Evolutionary conservation across 2,113 vertebrate genomes (phyloP), one percentile per base, ranked within the genome.

Genomic region (Cyprinodon brontotheroides): DNA sequence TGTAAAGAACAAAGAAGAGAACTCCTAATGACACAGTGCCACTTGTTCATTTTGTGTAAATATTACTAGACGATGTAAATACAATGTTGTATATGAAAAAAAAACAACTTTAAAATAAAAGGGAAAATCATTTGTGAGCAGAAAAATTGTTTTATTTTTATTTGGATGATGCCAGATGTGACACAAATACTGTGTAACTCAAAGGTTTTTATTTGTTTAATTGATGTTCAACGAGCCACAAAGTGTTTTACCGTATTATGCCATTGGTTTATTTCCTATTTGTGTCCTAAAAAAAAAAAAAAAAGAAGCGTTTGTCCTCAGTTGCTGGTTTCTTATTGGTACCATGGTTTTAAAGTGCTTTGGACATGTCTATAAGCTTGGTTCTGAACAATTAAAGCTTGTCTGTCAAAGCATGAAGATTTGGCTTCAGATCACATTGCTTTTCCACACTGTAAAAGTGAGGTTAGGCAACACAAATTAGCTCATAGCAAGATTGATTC

Each of bases 71-170:
- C 85, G 84, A 67, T 94, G 93, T 94, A 94, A 93, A 95, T 94
- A 95, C 86, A 92, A 93, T 93, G 92, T 94, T 94, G 93, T 94
- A 94, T 94, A 94, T 95, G 92, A 93, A 94, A 92, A 94, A 94
- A 92, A 93, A 91, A 86, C 87, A 91, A 86, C 87, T 94, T 94
- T 94, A 92, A 93, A 94, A 93, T 93, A 93, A 94, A 94, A 94
- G 86, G 87, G 91, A 92, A 90, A 92, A 86, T 90, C 85, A 81
- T 91, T 91, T 92, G 89, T 91, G 89, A 89, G 87, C 86, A 89
- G 77, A 84, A 89, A 89, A 69, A 81, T 89, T 5, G 43, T 66
- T 87, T 90, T 86, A 72, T 87, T 89, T 83, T 87, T 72, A 47
- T 81, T 83, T 85, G 79, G 72, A 87, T 84, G 68, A 81, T 81